Conservation (phyloP, 1,140 invertebrate species). For the Asobara japonica region DNA sequence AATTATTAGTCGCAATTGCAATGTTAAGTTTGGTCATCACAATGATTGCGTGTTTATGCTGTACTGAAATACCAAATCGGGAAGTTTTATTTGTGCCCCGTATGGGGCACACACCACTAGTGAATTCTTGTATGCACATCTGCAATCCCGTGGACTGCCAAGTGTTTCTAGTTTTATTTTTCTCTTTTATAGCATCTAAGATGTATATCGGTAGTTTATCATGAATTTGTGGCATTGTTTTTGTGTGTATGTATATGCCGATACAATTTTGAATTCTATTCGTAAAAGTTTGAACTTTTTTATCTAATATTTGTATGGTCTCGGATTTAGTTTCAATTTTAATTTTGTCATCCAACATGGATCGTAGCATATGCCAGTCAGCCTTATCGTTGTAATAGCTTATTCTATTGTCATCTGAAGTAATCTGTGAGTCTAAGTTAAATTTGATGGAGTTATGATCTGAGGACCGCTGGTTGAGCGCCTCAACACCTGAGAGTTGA, state of each 20-base stretch:
- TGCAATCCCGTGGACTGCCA: not conserved
- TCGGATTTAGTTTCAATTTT: not conserved
- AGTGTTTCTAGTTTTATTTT: not conserved
- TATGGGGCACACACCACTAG: no score
- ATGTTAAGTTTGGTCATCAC: no score
- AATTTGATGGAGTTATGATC: slow-evolving; percentile 1
- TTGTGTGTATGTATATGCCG: not conserved
- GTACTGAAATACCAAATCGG: no score
- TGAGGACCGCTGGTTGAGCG: not conserved
- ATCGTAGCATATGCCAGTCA: not conserved
- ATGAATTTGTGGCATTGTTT: not conserved
- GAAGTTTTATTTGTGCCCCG: no score
- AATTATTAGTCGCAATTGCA: no score
- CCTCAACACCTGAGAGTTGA: not conserved
- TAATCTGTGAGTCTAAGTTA: not conserved
- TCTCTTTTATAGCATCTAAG: not conserved
- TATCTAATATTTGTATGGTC: not conserved
- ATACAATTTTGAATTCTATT: not conserved
- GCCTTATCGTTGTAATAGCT: not conserved
- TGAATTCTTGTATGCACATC: not conserved
- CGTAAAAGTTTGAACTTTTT: not conserved
- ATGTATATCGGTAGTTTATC: not conserved
- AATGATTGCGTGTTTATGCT: no score
- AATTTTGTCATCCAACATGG: not conserved
- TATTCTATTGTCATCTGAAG: not conserved